A percentile compares a stretch with the other conserved stretches of the same genome.
Conservation (phyloP, 2,888 invertebrate genomes). For the Hirudinaria manillensis region DNA sequence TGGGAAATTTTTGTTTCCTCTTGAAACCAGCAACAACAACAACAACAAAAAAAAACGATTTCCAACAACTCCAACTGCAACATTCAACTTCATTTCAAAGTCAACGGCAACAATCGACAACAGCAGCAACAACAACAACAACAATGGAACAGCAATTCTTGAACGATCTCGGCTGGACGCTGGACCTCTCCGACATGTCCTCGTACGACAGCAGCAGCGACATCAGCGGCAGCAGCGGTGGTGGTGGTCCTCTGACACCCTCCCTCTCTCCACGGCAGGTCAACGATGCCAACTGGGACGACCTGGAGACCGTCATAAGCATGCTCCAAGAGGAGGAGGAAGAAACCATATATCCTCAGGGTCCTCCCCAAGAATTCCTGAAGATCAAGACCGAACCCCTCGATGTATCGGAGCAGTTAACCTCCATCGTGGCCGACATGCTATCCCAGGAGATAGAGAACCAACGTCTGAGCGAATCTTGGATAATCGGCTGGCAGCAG, state of each 20-base stretch:
- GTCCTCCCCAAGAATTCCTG: background rate
- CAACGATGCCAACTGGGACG: background rate
- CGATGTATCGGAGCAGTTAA: background rate
- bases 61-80: too few species aligned
- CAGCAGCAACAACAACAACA: too few species aligned
- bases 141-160: too few species aligned
- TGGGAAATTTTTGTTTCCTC: background rate
- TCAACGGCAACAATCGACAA: too few species aligned
- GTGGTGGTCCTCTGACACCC: background rate
- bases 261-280: background rate
- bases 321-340: background rate
- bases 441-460: constrained; percentile 4
- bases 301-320: background rate
- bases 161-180: too few species aligned
- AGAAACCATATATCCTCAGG: background rate
- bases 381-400: constrained; percentile 1
- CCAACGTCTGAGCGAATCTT: background rate
- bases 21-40: background rate
- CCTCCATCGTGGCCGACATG: background rate
- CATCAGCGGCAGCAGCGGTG: background rate
- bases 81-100: too few species aligned
- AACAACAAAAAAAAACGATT: background rate
- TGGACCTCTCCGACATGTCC: too few species aligned
- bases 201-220: too few species aligned
- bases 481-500: background rate